Evolutionary conservation across 2,113 vertebrate genomes (phyloP).

Genomic region (Esox niger): DNA sequence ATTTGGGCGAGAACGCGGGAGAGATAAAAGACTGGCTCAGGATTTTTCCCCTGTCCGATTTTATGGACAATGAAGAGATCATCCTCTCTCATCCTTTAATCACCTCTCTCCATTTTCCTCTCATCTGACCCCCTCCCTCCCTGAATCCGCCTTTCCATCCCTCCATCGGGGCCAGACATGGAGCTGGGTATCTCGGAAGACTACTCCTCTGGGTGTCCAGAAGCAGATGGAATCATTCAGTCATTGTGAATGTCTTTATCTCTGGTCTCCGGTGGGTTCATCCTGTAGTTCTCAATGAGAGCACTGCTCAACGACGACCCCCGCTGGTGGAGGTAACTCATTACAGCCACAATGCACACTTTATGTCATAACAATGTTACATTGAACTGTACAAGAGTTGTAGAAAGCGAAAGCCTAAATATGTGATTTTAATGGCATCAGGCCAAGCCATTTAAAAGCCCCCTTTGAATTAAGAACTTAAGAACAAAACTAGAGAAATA

Average conservation of each 20-base stretch:
- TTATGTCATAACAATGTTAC: neutral
- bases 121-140: slow-evolving; percentile 35
- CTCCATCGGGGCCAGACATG: slow-evolving; percentile 48
- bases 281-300: neutral
- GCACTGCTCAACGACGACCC: neutral
- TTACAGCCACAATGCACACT: neutral
- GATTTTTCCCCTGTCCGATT: slow-evolving; percentile 35
- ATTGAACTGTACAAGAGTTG: neutral
- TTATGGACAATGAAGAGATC: slow-evolving; percentile 63
- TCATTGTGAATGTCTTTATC: neutral
- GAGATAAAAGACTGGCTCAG: slow-evolving; percentile 52
- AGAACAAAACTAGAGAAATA: neutral
- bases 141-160: slow-evolving; percentile 49
- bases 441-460: too few species aligned
- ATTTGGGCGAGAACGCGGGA: slow-evolving; percentile 24
- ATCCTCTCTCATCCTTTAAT: slow-evolving; percentile 68
- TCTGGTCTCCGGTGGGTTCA: too few species aligned
- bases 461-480: too few species aligned
- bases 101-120: slow-evolving; percentile 50
- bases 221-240: neutral
- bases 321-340: neutral
- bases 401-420: neutral
- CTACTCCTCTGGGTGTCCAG: neutral
- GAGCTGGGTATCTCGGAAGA: neutral
- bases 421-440: too few species aligned